These are phyloP conservation scores for Pseudomyrmex cubaensis DNA, from an alignment of 1,140 invertebrate genomes.

Conservation along the genomic window DNA sequence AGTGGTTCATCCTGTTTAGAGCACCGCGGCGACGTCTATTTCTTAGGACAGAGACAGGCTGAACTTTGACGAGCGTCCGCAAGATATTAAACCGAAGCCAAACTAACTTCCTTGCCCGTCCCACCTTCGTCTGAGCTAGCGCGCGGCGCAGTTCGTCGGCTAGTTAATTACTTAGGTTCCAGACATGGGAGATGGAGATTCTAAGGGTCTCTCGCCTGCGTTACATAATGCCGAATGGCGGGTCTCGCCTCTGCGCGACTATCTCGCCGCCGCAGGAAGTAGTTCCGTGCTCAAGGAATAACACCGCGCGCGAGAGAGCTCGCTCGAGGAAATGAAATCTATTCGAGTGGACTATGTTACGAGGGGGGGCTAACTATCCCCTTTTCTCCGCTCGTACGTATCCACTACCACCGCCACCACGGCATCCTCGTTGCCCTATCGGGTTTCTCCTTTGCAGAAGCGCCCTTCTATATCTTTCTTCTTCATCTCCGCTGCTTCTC, in stretches of 20 bases:
- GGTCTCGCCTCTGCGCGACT: slow-evolving; percentile 17
- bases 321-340: slow-evolving; percentile 72
- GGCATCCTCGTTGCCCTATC: not conserved
- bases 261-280: slow-evolving; percentile 39
- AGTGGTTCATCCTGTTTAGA: slow-evolving; percentile 46
- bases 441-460: slow-evolving; percentile 32
- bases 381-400: slow-evolving; percentile 22
- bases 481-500: slow-evolving; percentile 27
- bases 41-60: slow-evolving; percentile 20
- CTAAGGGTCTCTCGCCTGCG: slow-evolving; percentile 15
- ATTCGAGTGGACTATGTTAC: slow-evolving; percentile 68
- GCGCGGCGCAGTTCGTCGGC: slow-evolving; percentile 53
- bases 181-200: slow-evolving; percentile 55
- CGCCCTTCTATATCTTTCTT: slow-evolving; percentile 20
- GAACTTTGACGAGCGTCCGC: slow-evolving; percentile 57
- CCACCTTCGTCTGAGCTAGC: slow-evolving; percentile 31
- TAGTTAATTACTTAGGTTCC: slow-evolving; percentile 76
- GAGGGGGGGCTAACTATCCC: slow-evolving; percentile 33
- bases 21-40: slow-evolving; percentile 32
- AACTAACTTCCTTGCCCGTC: slow-evolving; percentile 49
- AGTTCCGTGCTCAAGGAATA: slow-evolving; percentile 62
- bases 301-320: slow-evolving; percentile 50
- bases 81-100: slow-evolving; percentile 63
- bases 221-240: slow-evolving; percentile 32
- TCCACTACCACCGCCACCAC: slow-evolving; percentile 9